Percentiles rank a stretch among this genome's conserved stretches.
phyloP scores from a whole-genome alignment of 1,140 invertebrate genomes.

The Leguminivora glycinivorella region DNA sequence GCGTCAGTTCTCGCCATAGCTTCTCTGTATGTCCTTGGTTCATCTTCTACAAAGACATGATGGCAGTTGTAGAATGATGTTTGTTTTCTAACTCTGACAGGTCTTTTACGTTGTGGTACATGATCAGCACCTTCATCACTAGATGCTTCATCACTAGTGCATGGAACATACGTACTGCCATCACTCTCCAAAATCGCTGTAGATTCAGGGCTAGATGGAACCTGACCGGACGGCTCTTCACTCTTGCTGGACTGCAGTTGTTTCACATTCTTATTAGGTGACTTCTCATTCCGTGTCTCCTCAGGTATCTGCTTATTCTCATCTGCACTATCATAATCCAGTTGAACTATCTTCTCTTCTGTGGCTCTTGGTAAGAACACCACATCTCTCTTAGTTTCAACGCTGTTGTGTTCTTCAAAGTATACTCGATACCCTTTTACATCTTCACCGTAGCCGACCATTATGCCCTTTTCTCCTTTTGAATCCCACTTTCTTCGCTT shows the following conservation, averaged over 20 bases:
- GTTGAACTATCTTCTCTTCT: not conserved
- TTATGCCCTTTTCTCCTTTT: conserved; percentile 29
- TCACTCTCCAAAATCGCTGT: not conserved
- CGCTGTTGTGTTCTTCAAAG: conserved; percentile 28
- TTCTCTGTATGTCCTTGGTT: no score
- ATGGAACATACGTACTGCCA: not conserved
- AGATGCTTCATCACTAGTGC: not conserved
- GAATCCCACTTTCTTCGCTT: conserved; percentile 32
- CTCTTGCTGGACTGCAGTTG: not conserved
- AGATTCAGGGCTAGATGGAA: no score
- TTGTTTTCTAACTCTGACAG: no score
- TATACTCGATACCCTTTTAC: conserved; percentile 34
- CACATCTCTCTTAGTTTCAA: conserved; percentile 34
- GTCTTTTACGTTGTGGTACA: no score
- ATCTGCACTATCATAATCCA: not conserved
- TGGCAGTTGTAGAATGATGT: no score
- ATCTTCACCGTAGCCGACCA: conserved; percentile 8
- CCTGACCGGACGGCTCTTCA: no score
- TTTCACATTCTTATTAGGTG: not conserved
- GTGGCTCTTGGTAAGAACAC: conserved; percentile 19
- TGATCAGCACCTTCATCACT: not conserved
- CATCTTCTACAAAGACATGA: no score
- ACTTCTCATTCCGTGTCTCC: not conserved
- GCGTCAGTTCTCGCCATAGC: no score
- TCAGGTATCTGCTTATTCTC: not conserved